Conservation (phyloP, 2,797 vertebrate species). For the Tokudaia tokunoshimensis region DNA sequence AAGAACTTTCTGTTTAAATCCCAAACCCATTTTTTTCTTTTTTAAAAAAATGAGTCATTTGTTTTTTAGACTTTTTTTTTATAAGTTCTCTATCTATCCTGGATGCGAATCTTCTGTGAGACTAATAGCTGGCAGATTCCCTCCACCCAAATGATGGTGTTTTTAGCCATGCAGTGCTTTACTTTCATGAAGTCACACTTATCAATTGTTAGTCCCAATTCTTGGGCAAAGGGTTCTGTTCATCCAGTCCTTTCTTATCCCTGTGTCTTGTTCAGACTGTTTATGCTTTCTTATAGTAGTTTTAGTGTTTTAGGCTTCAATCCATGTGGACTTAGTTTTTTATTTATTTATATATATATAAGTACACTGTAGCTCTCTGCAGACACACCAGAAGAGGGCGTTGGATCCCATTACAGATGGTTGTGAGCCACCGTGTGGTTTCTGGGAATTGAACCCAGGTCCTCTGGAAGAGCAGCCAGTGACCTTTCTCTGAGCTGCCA, state of each 20-base stretch:
- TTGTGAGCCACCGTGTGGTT: too few species aligned
- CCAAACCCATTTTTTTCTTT: too few species aligned
- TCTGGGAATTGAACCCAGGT: too few species aligned
- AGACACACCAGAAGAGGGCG: too few species aligned
- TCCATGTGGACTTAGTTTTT: neutral
- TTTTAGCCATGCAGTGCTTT: neutral
- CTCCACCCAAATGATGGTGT: neutral
- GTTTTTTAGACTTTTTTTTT: neutral
- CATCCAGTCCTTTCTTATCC: neutral
- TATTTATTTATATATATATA: too few species aligned
- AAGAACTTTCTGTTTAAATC: neutral
- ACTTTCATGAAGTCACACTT: neutral
- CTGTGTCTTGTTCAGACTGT: neutral
- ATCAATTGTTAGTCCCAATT: neutral
- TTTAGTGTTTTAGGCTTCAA: neutral
- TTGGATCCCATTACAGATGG: too few species aligned
- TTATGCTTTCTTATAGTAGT: neutral
- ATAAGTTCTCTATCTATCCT: neutral
- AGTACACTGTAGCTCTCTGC: too few species aligned
- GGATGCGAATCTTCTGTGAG: neutral
- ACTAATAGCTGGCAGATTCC: neutral
- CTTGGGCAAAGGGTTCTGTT: neutral
- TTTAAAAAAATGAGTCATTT: neutral
- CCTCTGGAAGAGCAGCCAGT: neutral
- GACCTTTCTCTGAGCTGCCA: neutral